Conservation (phyloP, 2,113 vertebrate genomes). For the Sylvilagus bachmani region DNA sequence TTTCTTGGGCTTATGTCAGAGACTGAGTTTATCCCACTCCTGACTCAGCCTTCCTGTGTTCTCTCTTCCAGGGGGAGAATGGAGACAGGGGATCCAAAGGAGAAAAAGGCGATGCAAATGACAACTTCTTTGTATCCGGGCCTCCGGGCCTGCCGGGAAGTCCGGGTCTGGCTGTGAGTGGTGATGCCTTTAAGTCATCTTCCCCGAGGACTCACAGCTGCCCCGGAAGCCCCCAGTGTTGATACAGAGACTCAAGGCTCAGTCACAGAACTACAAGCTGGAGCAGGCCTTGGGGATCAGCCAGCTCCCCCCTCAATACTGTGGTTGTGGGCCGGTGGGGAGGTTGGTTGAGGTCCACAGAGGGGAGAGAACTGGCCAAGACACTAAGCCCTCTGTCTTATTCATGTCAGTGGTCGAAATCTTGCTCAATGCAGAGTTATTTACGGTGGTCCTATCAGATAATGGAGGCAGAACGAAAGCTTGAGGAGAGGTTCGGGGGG, state of each 20-base stretch:
- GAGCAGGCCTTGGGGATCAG: neutral
- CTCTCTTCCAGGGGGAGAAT: conserved; percentile 89
- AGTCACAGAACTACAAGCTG: neutral
- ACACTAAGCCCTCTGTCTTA: neutral
- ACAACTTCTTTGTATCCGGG: conserved; percentile 85
- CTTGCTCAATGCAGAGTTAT: neutral
- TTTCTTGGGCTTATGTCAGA: neutral
- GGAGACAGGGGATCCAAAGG: conserved; percentile 91
- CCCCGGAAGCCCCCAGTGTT: neutral
- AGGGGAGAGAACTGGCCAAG: neutral
- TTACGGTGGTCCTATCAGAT: neutral
- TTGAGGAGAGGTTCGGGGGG: neutral
- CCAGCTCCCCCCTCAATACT: neutral
- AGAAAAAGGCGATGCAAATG: conserved; percentile 91
- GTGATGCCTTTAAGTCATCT: neutral
- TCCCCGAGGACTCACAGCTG: neutral
- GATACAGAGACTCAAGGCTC: neutral
- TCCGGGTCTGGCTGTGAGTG: conserved; percentile 92
- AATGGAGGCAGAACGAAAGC: neutral
- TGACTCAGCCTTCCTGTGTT: neutral
- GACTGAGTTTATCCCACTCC: neutral
- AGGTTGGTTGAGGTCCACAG: neutral
- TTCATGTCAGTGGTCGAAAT: neutral
- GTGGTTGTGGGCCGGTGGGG: neutral
- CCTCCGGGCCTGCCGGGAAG: conserved; percentile 91